Percentiles rank a stretch among this genome's conserved stretches.
Evolutionary conservation across 2,888 invertebrate species (phyloP).

Genomic region (Diarsia mendica): DNA sequence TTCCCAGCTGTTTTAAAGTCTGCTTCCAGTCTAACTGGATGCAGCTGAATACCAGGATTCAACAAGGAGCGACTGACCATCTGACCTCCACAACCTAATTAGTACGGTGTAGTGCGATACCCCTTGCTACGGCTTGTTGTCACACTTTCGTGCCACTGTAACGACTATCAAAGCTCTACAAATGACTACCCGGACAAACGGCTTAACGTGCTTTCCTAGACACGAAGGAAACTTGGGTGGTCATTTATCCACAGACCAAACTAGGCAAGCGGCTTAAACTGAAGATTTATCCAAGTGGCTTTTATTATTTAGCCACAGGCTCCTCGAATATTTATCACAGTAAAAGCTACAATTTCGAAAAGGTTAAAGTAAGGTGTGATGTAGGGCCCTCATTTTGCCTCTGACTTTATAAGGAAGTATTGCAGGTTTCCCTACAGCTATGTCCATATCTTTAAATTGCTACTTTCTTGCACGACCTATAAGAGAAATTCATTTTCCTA

Average conservation of each 20-base stretch:
- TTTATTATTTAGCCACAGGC: neutral
- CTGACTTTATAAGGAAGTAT: slow-evolving; percentile 13
- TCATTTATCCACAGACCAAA: neutral
- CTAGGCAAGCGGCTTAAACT: neutral
- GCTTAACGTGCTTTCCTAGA: no score
- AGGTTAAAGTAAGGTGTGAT: slow-evolving; percentile 29
- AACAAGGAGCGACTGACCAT: no score
- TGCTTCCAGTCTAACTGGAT: no score
- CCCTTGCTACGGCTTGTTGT: no score
- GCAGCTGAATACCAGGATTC: no score
- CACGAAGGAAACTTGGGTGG: no score
- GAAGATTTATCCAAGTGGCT: neutral
- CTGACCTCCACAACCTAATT: no score
- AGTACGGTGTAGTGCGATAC: no score
- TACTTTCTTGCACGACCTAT: slow-evolving; percentile 1
- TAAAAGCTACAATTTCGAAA: slow-evolving; percentile 11
- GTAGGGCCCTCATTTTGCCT: slow-evolving; percentile 9
- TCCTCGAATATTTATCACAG: neutral
- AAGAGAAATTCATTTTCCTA: neutral
- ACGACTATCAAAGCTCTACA: no score
- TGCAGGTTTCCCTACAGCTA: slow-evolving; percentile 10
- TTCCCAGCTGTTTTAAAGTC: no score
- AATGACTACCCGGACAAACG: no score
- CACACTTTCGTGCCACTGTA: no score
- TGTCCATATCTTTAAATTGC: neutral